Base-by-base conservation (phyloP, 2,113 vertebrate genomes). In the Eonycteris spelaea region DNA sequence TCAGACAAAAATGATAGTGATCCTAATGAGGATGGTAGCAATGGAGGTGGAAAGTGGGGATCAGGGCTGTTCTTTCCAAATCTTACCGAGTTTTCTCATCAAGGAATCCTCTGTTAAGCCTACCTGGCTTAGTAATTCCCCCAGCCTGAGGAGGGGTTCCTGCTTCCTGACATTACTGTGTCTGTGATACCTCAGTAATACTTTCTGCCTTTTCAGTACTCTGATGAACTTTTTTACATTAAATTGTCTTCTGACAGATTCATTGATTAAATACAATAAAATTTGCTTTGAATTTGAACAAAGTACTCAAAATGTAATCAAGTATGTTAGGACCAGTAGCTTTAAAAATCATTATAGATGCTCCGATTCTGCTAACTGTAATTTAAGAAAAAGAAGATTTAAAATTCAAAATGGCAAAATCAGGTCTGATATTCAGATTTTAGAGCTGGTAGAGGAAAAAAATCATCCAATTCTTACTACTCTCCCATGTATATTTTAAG, bases 251-350 rank as follows among this genome's bases (percentile, higher is more conserved):
- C 30, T 79, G 4, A 83, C 35, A 65, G 30, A 61, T 82, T 90
- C 43, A 24, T 75, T 86, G 19, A 38, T 55, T 94, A 21, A 74
- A 35, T 53, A 90, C 10, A 90, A 57, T 77, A 83, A 78, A 85
- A 82, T 53, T 87, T 73, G 38, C 19, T 78, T 86, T 90, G 12
- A 96, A 86, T 65, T 82, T 93, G 86, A 90, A 82, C 21, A 38
- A 86, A 18, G 10, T 38, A 83, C 33, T 86, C 38, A 48, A 55
- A 96, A 90, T 88, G 13, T 77, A 92, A 51, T 12, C 53, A 71
- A 77, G 6, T 28, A 73, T 77, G 14, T 59, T 84, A 88, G 88
- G 45, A 73, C 14, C 57, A 86, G 26, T 77, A 78, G 65, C 59
- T 85, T 13, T 73, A 45, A 87, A 87, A 79, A 24, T 77, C 22